Base-by-base conservation (phyloP, 2,888 invertebrate genomes). In the Corbicula japonica region DNA sequence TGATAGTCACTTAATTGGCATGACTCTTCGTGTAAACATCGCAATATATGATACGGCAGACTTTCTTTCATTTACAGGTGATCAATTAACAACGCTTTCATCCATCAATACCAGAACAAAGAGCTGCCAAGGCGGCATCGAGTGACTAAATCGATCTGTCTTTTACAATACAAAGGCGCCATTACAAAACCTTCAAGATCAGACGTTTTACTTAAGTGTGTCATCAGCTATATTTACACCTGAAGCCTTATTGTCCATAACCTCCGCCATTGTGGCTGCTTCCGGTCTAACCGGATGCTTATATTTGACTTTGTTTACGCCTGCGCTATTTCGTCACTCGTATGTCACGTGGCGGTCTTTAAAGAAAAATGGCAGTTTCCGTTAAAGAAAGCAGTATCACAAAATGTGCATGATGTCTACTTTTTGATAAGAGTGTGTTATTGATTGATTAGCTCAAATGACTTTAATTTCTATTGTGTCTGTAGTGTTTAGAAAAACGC, bases 341-440 rank as follows among this genome's bases (percentile, higher is more conserved):
- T 46, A 41, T 21, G 65, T 70, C 78, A 78, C 78, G 78, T 78
- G 78, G 28, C 78, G 28, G 32, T 73, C 46, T 73, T 78, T 74
- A 69, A 62, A 63, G 69, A 56, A 73, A 74, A 46, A 73, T 73
- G 73, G 58, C 73, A 35, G 60, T 61, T 74, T 78, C 78, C 78
- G 73, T 69, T 58, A 28, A 28, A 41, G 66, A 28, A 54, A 38
- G n/a, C n/a, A n/a, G n/a, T n/a, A n/a, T n/a, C n/a, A n/a, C n/a
- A n/a, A n/a, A n/a, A n/a, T n/a, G n/a, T n/a, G n/a, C n/a, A n/a
- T n/a, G n/a, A n/a, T n/a, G n/a, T n/a, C n/a, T n/a, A n/a, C n/a
- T n/a, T n/a, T n/a, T n/a, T n/a, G n/a, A n/a, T n/a, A n/a, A n/a
- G n/a, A n/a, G n/a, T n/a, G n/a, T n/a, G n/a, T n/a, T n/a, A n/a